phyloP scores from a whole-genome alignment of 2,888 invertebrate genomes.

The Drosophila histrio region DNA sequence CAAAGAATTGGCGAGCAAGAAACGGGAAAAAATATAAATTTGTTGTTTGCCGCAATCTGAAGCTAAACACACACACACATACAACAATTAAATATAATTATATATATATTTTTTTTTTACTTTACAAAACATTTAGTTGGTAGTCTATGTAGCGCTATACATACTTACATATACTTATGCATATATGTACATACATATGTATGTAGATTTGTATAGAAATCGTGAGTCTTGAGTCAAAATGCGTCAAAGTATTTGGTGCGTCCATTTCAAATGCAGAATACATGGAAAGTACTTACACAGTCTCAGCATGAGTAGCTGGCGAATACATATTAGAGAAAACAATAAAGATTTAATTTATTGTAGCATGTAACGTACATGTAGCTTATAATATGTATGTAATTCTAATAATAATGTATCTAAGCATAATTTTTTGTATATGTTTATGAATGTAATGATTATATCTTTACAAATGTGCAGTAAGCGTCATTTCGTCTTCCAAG shows the following conservation, averaged over 20 bases:
- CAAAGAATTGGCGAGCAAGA: conserved; percentile 17
- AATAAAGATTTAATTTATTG: conserved; percentile 74
- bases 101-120: conserved; percentile 54
- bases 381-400: conserved; percentile 53
- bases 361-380: conserved; percentile 66
- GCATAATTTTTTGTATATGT: conserved; percentile 66
- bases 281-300: conserved; percentile 30
- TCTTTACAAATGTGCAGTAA: conserved; percentile 58
- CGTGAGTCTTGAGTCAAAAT: conserved; percentile 66
- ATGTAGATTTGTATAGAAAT: conserved; percentile 45
- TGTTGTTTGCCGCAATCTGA: conserved; percentile 5
- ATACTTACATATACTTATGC: conserved; percentile 12
- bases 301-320: conserved; percentile 1
- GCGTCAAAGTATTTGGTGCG: conserved; percentile 60
- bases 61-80: conserved; percentile 25
- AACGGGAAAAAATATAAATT: neutral
- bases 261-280: conserved; percentile 18
- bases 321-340: conserved; percentile 33
- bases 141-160: conserved; percentile 44
- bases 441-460: conserved; percentile 56
- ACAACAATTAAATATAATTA: conserved; percentile 28
- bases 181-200: conserved; percentile 6
- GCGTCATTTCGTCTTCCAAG: conserved; percentile 72
- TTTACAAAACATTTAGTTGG: conserved; percentile 49
- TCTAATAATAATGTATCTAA: conserved; percentile 55